These are phyloP conservation scores for Orthosia cruda DNA, from an alignment of 2,888 invertebrate genomes.

Conservation along the genomic window DNA sequence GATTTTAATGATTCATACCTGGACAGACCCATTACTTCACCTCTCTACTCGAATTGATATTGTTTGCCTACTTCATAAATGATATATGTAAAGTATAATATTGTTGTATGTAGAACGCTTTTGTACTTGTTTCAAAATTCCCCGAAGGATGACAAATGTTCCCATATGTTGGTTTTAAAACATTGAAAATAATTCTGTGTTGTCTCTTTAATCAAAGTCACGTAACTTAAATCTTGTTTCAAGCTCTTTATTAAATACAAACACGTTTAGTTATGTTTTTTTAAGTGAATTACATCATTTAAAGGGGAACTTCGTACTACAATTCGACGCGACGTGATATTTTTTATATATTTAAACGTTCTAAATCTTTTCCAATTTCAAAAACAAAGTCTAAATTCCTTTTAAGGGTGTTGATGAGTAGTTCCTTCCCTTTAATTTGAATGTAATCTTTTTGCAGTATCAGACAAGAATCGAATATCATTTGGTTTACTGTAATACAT, in stretches of 20 bases:
- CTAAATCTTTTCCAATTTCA: background rate
- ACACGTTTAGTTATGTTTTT: slow-evolving; percentile 37
- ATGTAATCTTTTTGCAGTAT: slow-evolving; percentile 38
- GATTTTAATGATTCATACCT: slow-evolving; percentile 45
- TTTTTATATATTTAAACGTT: slow-evolving; percentile 9
- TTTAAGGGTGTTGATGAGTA: slow-evolving; percentile 12
- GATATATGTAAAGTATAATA: slow-evolving; percentile 1
- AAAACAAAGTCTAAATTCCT: background rate
- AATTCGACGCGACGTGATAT: slow-evolving; percentile 23
- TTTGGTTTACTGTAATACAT: slow-evolving; percentile 63
- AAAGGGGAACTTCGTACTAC: slow-evolving; percentile 47
- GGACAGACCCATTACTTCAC: slow-evolving; percentile 32
- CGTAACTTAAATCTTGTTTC: slow-evolving; percentile 36
- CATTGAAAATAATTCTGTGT: slow-evolving; percentile 22
- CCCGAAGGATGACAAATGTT: slow-evolving; percentile 20
- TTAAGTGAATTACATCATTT: slow-evolving; percentile 40
- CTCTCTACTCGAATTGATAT: slow-evolving; percentile 42
- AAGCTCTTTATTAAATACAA: slow-evolving; percentile 29
- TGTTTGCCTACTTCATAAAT: slow-evolving; percentile 11
- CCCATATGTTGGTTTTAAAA: background rate
- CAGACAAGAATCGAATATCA: slow-evolving; percentile 31
- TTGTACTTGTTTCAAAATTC: slow-evolving; percentile 28
- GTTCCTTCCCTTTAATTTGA: slow-evolving; percentile 8
- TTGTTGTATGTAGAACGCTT: slow-evolving; percentile 5
- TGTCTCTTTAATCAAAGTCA: slow-evolving; percentile 34